Conservation (phyloP, 1,140 invertebrate genomes). For the Cataglyphis hispanica region DNA sequence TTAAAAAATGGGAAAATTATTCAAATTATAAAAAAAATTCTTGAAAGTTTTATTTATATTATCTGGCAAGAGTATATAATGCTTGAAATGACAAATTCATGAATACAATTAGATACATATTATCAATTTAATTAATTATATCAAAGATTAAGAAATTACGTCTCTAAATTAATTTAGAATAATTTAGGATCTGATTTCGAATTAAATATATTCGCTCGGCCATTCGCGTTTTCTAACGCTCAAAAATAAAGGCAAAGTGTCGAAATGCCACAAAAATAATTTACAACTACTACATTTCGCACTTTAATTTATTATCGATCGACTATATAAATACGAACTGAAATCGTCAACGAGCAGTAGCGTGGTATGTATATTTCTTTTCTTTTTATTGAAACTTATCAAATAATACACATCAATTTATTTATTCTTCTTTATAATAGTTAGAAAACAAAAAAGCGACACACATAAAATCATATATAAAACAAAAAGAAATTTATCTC, state of each 20-base stretch:
- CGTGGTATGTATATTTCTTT: neutral
- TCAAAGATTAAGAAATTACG: neutral
- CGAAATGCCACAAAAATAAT: slow-evolving; percentile 43
- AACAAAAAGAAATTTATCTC: slow-evolving; percentile 13
- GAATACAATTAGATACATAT: slow-evolving; percentile 14
- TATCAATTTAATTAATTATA: slow-evolving; percentile 14
- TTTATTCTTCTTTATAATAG: slow-evolving; percentile 13
- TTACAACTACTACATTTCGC: slow-evolving; percentile 41
- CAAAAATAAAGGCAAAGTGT: slow-evolving; percentile 21
- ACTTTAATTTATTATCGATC: slow-evolving; percentile 19
- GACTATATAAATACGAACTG: slow-evolving; percentile 25
- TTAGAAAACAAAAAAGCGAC: neutral
- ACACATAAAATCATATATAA: neutral
- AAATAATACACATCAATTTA: neutral
- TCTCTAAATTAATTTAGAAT: neutral
- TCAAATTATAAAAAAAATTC: neutral
- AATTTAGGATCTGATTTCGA: neutral
- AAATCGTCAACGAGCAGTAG: slow-evolving; percentile 54
- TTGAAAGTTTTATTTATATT: neutral
- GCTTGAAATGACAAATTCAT: slow-evolving; percentile 16
- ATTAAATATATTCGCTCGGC: slow-evolving; percentile 21
- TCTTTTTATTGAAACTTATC: neutral
- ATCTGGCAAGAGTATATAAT: neutral
- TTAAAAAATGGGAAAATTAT: neutral
- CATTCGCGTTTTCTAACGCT: slow-evolving; percentile 49